phyloP scores from a whole-genome alignment of 2,888 invertebrate genomes.

The Osmoderma eremita region DNA sequence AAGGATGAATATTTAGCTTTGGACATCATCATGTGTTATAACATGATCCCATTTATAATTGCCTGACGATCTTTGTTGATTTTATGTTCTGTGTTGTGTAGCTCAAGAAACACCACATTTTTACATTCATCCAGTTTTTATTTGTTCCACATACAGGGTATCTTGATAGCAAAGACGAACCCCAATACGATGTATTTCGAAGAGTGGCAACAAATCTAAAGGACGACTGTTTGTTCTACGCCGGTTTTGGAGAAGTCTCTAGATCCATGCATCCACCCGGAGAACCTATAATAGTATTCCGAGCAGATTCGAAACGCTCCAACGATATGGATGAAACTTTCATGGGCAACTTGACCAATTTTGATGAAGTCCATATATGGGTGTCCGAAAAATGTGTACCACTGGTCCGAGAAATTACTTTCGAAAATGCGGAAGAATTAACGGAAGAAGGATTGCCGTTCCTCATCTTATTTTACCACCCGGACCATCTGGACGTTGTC shows the following conservation, averaged over 20 bases:
- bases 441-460: slow-evolving; percentile 99
- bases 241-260: slow-evolving; percentile 86
- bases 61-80: too few relatives aligned
- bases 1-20: too few relatives aligned
- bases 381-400: slow-evolving; percentile 94
- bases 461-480: slow-evolving; percentile 93
- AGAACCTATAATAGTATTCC: slow-evolving; percentile 83
- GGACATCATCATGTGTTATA: too few relatives aligned
- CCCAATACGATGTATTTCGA: slow-evolving; percentile 82
- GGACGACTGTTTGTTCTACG: slow-evolving; percentile 95
- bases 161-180: slow-evolving; percentile 83
- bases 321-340: slow-evolving; percentile 87
- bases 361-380: slow-evolving; percentile 91
- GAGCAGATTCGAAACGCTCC: slow-evolving; percentile 81
- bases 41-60: too few relatives aligned
- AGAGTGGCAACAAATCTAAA: slow-evolving; percentile 87
- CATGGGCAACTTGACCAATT: slow-evolving; percentile 76
- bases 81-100: too few relatives aligned
- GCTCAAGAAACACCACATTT: too few relatives aligned
- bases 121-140: neutral
- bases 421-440: slow-evolving; percentile 98
- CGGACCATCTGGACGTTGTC: slow-evolving; percentile 83
- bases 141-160: slow-evolving; percentile 71
- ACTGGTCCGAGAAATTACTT: slow-evolving; percentile 97
- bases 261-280: slow-evolving; percentile 88